Conservation (phyloP, 2,113 vertebrate species). For the Mugil cephalus region DNA sequence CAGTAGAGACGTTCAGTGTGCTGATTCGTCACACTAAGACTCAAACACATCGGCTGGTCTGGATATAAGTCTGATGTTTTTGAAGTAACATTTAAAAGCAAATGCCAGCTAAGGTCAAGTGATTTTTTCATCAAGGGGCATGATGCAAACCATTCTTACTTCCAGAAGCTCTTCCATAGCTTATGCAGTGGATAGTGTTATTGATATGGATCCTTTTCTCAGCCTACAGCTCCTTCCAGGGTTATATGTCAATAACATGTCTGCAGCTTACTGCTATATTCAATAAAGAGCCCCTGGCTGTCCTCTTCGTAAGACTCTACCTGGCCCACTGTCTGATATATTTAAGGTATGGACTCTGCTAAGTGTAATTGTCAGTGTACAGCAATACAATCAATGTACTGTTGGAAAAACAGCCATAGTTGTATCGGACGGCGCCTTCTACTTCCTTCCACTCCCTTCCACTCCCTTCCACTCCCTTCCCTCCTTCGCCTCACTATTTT, state of each 20-base stretch:
- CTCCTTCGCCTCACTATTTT: conserved; percentile 1
- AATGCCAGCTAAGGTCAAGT: conserved; percentile 26
- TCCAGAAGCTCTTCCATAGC: background rate
- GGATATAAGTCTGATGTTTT: background rate
- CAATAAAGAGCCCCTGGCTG: background rate
- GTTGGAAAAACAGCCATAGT: conserved; percentile 3
- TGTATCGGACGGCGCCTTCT: conserved; percentile 1
- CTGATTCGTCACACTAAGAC: background rate
- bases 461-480: too few relatives aligned
- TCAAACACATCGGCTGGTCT: background rate
- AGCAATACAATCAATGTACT: conserved; percentile 7
- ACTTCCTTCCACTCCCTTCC: conserved; percentile 13
- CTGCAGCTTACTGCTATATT: background rate
- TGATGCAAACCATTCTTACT: background rate
- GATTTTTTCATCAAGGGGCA: background rate
- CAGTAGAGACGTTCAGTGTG: background rate
- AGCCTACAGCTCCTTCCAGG: background rate
- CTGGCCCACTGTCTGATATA: background rate
- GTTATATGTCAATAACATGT: conserved; percentile 3
- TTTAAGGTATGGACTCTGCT: background rate
- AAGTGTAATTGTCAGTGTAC: conserved; percentile 19
- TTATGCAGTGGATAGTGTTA: background rate
- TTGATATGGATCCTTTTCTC: conserved; percentile 1
- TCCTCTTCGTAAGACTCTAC: background rate
- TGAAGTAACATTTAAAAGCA: background rate